Base-by-base conservation (phyloP, 2,888 invertebrate genomes). In the Shargacucullia verbasci region DNA sequence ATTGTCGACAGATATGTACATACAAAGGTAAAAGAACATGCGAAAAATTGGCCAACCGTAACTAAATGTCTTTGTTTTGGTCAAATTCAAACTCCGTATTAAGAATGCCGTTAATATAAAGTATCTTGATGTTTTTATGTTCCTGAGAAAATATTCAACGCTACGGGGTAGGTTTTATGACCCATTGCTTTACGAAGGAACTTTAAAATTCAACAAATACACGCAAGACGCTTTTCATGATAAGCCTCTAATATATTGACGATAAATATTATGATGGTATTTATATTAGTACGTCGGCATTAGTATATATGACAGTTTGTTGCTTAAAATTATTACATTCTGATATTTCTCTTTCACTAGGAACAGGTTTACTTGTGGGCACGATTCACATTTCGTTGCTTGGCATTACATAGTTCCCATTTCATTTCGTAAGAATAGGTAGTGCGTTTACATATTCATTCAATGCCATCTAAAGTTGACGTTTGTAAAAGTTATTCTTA, bases 11-110 rank as follows among this genome's bases (percentile, higher is more conserved):
- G 10, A 48, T 29, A 33, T 49, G 37, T 33, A 38, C 41, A 29
- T 31, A 45, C 31, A 39, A 14, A 48, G 35, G 10, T 14, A 4
- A 12, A 38, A 81, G 79, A 74, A 80, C 80, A 76, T 70, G 76
- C 67, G 68, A 80, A 67, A 75, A 73, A 67, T 78, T 78, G 79
- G 72, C 86, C 77, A 70, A 80, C 81, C 82, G 81, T 73, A 76
- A 81, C 84, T 73, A 73, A 77, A 81, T 78, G 76, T 79, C 82
- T 79, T 80, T 80, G 82, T 79, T 83, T 77, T 78, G 66, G 59
- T 44, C 55, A 78, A 77, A 71, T 77, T 71, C 63, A 77, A 75
- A 76, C 63, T 63, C 56, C 63, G 59, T 65, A 64, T 62, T 73
- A 38, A 68, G 39, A 46, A 67, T 47, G 52, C 55, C 66, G 68